A percentile compares a stretch with the other conserved stretches of the same genome.
Conservation (phyloP, 2,113 vertebrate species). For the Upupa epops region DNA sequence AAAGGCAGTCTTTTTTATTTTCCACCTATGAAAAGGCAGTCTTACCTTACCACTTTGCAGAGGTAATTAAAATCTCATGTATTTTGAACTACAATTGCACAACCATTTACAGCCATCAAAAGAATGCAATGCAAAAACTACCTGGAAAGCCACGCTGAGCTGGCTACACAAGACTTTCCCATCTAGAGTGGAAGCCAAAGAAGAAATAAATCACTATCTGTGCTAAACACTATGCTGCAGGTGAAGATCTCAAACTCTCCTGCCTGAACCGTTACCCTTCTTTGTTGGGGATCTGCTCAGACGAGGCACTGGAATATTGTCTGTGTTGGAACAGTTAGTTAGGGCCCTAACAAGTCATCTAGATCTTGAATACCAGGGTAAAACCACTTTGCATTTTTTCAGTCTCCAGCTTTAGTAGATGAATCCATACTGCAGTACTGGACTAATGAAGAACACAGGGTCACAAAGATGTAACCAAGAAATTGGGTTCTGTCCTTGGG, state of each 20-base stretch:
- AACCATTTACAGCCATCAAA: neutral
- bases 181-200: neutral
- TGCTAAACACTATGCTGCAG: neutral
- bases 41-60: neutral
- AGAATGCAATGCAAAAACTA: neutral
- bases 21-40: neutral
- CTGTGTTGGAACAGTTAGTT: neutral
- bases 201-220: neutral
- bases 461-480: neutral
- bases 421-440: neutral
- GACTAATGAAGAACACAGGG: neutral
- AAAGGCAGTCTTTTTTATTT: neutral
- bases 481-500: neutral
- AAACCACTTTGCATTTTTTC: neutral
- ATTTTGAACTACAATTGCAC: neutral
- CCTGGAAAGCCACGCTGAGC: neutral
- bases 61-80: neutral
- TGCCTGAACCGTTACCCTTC: neutral
- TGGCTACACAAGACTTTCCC: neutral
- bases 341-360: neutral
- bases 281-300: neutral
- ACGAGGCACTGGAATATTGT: neutral
- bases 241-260: neutral
- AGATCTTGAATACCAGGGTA: neutral
- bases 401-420: neutral